Conservation (phyloP, 1,140 invertebrate genomes). For the honey bee (Apis mellifera) region Amel_HAv3.1 CM009932.2:10221001-10221500, state of each 20-base stretch:
- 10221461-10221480: conserved; percentile 33
- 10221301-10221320: conserved; percentile 85
- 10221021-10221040: conserved; percentile 85
- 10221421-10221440: not conserved
- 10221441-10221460: not conserved
- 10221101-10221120: conserved; percentile 85
- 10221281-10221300: conserved; percentile 85
- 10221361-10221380: conserved; percentile 83
- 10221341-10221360: conserved; percentile 83
- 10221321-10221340: conserved; percentile 84
- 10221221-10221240: not conserved
- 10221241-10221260: conserved; percentile 84
- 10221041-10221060: conserved; percentile 89
- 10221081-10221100: conserved; percentile 87
- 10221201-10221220: not conserved
- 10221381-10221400: conserved; percentile 88
- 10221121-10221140: conserved; percentile 87
- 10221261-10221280: conserved; percentile 89
- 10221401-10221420: conserved; percentile 73
- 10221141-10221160: conserved; percentile 85
- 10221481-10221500: conserved; percentile 59
- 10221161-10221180: conserved; percentile 81
- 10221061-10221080: conserved; percentile 87
- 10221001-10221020: not conserved
- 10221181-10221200: not conserved